Evolutionary conservation across 2,888 invertebrate species (phyloP), one percentile per base, ranked within the genome.

Genomic region (Saturnia pavonia): DNA sequence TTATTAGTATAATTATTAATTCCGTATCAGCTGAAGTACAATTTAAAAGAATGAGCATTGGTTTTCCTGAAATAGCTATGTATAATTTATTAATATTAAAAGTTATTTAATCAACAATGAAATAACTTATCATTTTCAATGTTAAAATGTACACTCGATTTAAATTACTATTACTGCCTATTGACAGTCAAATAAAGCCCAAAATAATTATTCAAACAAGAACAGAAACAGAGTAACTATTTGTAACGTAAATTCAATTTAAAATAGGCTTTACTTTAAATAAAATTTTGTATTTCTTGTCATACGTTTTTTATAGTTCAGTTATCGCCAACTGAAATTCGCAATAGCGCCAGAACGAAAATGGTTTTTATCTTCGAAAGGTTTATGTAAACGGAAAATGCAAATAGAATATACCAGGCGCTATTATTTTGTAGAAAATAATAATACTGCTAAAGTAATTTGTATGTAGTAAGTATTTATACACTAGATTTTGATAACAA

Each of bases 351-450:
- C 54, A n/a, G n/a, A 54, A 54, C 8, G 22, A 54, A 54, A 54
- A 8, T 40, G n/a, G 65, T 65, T 40, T 40, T 65, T 65, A 65
- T 65, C 65, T 40, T 40, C 9, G 40, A 34, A 40, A 65, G 9
- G 40, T 40, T n/a, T 65, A 65, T n/a, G 65, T 40, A n/a, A 8
- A n/a, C n/a, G 40, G 40, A 65, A 19, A 65, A 65, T 65, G 65
- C 65, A 65, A 65, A 65, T 65, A 6, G n/a, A 65, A 65, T 65
- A n/a, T n/a, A 65, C 40, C 65, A 65, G 65, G 65, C 65, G 65
- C 65, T 65, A 65, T 40, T 65, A 19, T 40, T 65, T 40, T 40
- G 8, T 14, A 60, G 2, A 12, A 54, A 54, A 54, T 14, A 60
- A 60, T 25, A 60, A 4, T 19, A 60, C 57, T 27, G 57, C 1